A percentile compares a stretch with the other conserved stretches of the same genome.
Conservation (phyloP, 2,888 invertebrate species). For the Polietes domitor region DNA sequence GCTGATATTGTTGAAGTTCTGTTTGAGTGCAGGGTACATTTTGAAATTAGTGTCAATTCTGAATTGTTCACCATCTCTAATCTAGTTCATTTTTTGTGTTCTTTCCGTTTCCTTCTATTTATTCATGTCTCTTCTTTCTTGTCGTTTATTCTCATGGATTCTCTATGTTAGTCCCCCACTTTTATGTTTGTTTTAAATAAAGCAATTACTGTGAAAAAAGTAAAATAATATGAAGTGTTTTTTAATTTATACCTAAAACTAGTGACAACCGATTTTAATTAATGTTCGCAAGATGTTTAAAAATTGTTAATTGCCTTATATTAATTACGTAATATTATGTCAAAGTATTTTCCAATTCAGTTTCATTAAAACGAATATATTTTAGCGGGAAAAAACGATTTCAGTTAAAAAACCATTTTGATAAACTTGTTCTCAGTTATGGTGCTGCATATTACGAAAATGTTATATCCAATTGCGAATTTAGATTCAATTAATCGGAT, state of each 20-base stretch:
- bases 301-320: too few relatives aligned
- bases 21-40: not conserved
- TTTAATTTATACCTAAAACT: not conserved
- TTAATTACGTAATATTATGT: too few relatives aligned
- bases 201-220: slow-evolving; percentile 33
- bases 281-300: too few relatives aligned
- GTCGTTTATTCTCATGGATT: not conserved
- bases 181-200: not conserved
- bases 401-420: too few relatives aligned
- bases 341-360: too few relatives aligned
- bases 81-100: not conserved
- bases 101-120: not conserved
- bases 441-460: too few relatives aligned
- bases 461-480: too few relatives aligned
- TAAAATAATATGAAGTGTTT: not conserved
- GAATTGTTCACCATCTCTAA: not conserved
- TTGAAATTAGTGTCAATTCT: not conserved
- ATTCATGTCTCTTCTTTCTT: not conserved
- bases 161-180: not conserved
- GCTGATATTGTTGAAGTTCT: not conserved
- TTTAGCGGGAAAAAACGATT: too few relatives aligned
- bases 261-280: too few relatives aligned
- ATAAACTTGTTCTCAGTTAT: too few relatives aligned
- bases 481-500: too few relatives aligned
- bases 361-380: too few relatives aligned